These are phyloP conservation scores for Notospermus geniculatus DNA, from an alignment of 1,140 invertebrate species.

Conservation along the genomic window DNA sequence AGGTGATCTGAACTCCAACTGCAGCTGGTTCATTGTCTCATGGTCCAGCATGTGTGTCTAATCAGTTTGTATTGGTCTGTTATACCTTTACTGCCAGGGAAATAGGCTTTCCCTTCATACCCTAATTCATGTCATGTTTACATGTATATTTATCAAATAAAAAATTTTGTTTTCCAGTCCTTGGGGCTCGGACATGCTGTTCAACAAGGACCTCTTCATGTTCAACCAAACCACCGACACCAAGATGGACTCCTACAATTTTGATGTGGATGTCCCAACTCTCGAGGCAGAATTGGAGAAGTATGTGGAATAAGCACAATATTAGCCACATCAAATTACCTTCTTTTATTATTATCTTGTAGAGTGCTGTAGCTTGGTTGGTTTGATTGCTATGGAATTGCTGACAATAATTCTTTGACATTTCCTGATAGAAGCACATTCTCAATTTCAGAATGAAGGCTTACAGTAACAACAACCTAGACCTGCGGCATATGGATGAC, in stretches of 20 bases:
- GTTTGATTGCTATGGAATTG: background rate
- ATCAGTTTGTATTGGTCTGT: too few relatives aligned
- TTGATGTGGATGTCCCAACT: conserved; percentile 6
- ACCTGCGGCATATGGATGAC: background rate
- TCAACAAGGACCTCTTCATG: conserved; percentile 2
- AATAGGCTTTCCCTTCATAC: too few relatives aligned
- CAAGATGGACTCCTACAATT: background rate
- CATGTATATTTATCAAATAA: background rate
- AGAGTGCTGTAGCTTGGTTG: background rate
- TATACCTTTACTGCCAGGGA: too few relatives aligned
- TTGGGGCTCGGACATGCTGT: conserved; percentile 5
- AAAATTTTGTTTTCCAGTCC: conserved; percentile 10
- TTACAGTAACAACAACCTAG: conserved; percentile 3
- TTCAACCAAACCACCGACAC: background rate
- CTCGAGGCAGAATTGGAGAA: conserved; percentile 13
- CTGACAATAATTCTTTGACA: too few relatives aligned
- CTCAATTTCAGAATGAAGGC: background rate
- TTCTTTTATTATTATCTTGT: background rate
- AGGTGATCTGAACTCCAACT: too few relatives aligned
- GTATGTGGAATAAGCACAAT: background rate
- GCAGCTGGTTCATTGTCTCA: too few relatives aligned
- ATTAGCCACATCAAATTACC: too few relatives aligned
- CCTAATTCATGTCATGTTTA: too few relatives aligned
- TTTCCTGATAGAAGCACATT: too few relatives aligned
- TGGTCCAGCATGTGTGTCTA: too few relatives aligned